These are phyloP conservation scores for Muscicapa striata DNA, from an alignment of 2,797 vertebrate genomes.

Conservation along the genomic window DNA sequence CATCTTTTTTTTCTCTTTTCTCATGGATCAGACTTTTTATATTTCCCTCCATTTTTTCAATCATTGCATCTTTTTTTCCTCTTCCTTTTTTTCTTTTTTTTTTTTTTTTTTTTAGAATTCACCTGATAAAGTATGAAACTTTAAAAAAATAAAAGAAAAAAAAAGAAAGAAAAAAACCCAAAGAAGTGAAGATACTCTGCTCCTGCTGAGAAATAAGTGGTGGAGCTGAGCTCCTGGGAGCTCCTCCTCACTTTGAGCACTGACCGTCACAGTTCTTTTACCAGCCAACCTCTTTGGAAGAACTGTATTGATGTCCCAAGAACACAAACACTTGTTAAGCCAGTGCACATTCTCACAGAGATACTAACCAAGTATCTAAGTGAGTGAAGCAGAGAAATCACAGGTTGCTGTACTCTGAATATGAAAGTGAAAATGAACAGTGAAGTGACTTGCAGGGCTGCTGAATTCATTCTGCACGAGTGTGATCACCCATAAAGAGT, in stretches of 20 bases:
- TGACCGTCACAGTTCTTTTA: conserved; percentile 72
- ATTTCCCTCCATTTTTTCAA: conserved; percentile 11
- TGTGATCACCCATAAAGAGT: conserved; percentile 62
- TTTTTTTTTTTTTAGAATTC: background rate
- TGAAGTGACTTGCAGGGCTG: conserved; percentile 54
- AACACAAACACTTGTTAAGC: conserved; percentile 74
- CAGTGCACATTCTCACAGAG: conserved; percentile 64
- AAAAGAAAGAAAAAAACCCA: background rate
- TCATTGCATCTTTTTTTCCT: background rate
- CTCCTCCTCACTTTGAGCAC: conserved; percentile 54
- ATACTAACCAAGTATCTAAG: conserved; percentile 62
- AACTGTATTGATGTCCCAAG: conserved; percentile 73
- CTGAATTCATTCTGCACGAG: conserved; percentile 46
- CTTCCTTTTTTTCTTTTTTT: background rate
- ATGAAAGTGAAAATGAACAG: conserved; percentile 69
- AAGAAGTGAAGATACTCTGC: conserved; percentile 53
- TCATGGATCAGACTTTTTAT: background rate
- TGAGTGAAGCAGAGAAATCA: conserved; percentile 62
- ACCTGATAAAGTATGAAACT: conserved; percentile 21
- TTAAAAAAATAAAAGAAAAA: background rate
- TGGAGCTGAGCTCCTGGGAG: conserved; percentile 56
- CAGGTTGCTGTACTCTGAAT: conserved; percentile 65
- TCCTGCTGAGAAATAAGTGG: conserved; percentile 67
- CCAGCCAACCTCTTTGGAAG: conserved; percentile 68
- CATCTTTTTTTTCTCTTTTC: background rate